Base-by-base conservation (phyloP, 2,113 vertebrate genomes). In the Pampusana beccarii region DNA sequence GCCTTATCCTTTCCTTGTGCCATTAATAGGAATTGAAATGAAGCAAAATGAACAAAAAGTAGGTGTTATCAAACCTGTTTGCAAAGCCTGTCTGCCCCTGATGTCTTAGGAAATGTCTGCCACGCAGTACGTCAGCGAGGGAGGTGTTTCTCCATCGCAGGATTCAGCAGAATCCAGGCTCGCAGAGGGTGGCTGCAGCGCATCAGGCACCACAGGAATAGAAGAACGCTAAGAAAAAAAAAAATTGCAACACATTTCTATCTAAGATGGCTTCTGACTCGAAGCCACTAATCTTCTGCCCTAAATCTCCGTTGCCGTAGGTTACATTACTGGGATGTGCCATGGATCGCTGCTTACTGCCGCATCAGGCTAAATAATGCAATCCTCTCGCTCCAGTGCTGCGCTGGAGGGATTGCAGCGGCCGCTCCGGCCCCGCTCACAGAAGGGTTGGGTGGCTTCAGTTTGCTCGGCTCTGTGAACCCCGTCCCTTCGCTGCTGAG, bases 211-310 rank as follows among this genome's bases (percentile, higher is more conserved):
- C 9, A 62, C 31, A 48, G 46, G 90, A 51, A 56, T 18, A 74
- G 0, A 29, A 88, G 36, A 48, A 42, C 0, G 5, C 18, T 28
- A 26, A 28, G 3, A 57, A 38, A 53, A 38, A 16, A 10, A 17
- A 16, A 31, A 29, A 62, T 28, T 72, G 17, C 72, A 26, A 7
- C 48, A 1, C 83, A 2, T 13, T 69, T 53, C 72, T 6, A 8
- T 23, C 94, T 92, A 92, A 95, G 73, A 95, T 89, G 91, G 95
- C 95, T 95, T 93, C 96, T 92, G 90, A 90, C 88, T 96, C 44
- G 31, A 19, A 86, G 91, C 69, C 84, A 13, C 50, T 88, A 26
- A 95, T 93, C 83, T 86, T 14, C 92, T 92, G 95, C 95, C 93
- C 95, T 95, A 56, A 71, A 95, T 95, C 93, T 75, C 72, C 5